These are phyloP conservation scores for Fregetta grallaria DNA, from an alignment of 2,113 vertebrate genomes.

Conservation along the genomic window DNA sequence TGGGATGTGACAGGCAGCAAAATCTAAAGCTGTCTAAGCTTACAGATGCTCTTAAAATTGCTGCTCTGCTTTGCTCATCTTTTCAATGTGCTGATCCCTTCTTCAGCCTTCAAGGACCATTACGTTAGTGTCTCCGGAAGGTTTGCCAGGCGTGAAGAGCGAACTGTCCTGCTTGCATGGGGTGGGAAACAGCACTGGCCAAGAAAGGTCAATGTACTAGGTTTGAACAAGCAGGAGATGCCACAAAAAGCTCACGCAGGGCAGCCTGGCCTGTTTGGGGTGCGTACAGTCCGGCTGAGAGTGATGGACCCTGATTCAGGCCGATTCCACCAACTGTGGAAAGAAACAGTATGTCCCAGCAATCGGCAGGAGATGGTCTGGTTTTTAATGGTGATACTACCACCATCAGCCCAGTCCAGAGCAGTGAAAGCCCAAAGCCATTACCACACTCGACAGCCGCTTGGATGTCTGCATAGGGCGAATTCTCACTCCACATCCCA, in stretches of 20 bases:
- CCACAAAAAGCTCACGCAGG: background rate
- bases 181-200: background rate
- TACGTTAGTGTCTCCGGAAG: background rate
- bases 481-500: background rate
- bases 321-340: background rate
- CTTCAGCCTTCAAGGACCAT: background rate
- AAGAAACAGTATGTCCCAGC: background rate
- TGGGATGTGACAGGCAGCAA: background rate
- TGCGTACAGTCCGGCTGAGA: background rate
- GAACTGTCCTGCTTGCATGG: background rate
- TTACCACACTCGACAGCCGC: background rate
- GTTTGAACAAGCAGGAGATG: background rate
- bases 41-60: background rate
- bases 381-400: background rate
- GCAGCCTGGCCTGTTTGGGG: background rate
- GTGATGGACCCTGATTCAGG: background rate
- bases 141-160: background rate
- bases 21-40: background rate
- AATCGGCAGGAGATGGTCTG: background rate
- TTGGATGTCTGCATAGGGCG: background rate
- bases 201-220: background rate
- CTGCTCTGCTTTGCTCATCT: background rate
- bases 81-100: background rate
- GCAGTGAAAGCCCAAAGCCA: background rate
- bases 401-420: background rate